Evolutionary conservation across 2,113 vertebrate species (phyloP).

Genomic region (Paradoxurus hermaphroditus): DNA sequence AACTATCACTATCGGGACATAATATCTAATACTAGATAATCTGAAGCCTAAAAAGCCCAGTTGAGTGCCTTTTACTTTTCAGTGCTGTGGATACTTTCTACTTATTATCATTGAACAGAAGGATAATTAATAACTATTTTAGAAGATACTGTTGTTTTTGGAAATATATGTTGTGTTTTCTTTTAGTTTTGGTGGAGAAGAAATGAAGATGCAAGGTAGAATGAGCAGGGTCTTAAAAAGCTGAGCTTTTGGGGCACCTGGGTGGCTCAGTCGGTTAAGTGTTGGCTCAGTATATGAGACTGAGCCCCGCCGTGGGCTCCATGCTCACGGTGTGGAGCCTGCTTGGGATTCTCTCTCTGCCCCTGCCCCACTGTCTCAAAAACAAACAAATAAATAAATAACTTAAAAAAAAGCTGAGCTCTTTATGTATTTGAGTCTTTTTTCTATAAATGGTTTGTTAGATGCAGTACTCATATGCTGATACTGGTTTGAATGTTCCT

Average conservation of each 20-base stretch:
- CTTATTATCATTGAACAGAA: not conserved
- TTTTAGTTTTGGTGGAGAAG: not conserved
- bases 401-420: not conserved
- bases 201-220: not conserved
- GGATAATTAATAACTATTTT: not conserved
- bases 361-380: no score
- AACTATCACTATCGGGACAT: not conserved
- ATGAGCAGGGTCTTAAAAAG: not conserved
- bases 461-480: not conserved
- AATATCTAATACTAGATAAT: not conserved
- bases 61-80: not conserved
- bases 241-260: not conserved
- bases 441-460: not conserved
- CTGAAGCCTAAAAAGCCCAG: not conserved
- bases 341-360: no score
- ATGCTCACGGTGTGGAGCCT: no score
- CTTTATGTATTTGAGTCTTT: not conserved
- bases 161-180: not conserved
- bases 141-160: not conserved
- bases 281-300: no score
- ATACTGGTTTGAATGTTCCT: not conserved
- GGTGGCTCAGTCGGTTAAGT: no score
- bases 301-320: accelerated
- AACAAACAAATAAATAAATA: no score
- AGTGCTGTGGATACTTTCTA: not conserved